Base-by-base conservation (phyloP, 2,888 invertebrate species). In the Adelphocoris suturalis region DNA sequence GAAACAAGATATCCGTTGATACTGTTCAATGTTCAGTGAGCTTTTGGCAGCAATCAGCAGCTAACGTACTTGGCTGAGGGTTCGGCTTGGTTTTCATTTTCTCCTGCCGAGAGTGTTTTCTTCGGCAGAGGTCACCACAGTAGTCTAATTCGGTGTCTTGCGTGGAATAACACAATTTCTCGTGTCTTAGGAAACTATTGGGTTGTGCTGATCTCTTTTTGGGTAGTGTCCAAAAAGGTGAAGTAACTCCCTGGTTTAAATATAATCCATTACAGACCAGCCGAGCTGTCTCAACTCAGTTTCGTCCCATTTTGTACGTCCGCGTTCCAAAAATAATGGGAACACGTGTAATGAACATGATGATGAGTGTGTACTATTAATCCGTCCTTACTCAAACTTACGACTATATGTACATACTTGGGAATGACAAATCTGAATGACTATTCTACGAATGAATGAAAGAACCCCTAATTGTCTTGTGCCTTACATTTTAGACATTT, bases 161-260 rank as follows among this genome's bases (percentile, higher is more conserved):
- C 27, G 76, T 16, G n/a, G 68, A 68, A 57, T 19, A 19, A 68
- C 46, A 28, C 37, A 78, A 78, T 78, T 46, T 11, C n/a, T n/a
- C 78, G 16, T 19, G 78, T 78, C 78, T 78, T 37, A 19, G 78
- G 78, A 46, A 46, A 78, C 78, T 19, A 13, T 1, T 12, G 23
- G 68, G 68, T 68, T 68, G 19, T 11, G 23, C 23, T 14, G 23
- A 27, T 19, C 9, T n/a, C 3, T 68, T 27, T 78, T 78, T 78
- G 78, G 78, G 14, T 4, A 19, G 7, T 2, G n/a, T 78, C 78
- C 78, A 78, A 78, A 46, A 47, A 68, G 16, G 82, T 82, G 48
- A 52, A 52, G 82, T 82, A 82, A 82, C 55, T 52, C 27, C 52
- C 48, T 2, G 82, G 37, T 82, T 82, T 82, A 82, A 52, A 82